These are phyloP conservation scores for Trichomycterus rosablanca DNA, from an alignment of 2,113 vertebrate genomes.

Conservation along the genomic window DNA sequence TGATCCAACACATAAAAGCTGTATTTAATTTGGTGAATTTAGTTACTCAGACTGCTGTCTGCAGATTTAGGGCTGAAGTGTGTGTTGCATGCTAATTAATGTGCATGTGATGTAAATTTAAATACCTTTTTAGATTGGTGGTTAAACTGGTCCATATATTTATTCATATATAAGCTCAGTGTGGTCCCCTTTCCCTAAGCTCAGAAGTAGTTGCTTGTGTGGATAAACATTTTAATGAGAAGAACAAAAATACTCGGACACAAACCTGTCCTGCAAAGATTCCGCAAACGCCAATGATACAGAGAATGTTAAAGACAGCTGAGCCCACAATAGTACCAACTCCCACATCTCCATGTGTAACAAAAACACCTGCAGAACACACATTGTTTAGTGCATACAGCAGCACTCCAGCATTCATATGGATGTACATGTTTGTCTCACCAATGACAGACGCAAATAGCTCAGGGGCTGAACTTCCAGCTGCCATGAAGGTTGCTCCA, in stretches of 20 bases:
- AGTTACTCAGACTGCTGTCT: no score
- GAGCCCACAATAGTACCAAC: conserved; percentile 87
- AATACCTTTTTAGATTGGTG: no score
- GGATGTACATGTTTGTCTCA: conserved; percentile 49
- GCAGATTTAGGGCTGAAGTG: no score
- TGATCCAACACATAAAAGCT: no score
- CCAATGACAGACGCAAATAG: conserved; percentile 85
- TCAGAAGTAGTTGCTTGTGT: no score
- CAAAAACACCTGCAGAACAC: conserved; percentile 75
- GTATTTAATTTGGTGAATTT: no score
- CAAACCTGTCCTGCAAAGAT: conserved; percentile 83
- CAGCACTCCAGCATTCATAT: not conserved
- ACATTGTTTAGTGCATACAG: not conserved
- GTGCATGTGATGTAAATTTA: no score
- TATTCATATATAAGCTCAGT: no score
- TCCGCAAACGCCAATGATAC: conserved; percentile 84
- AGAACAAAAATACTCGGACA: conserved; percentile 8
- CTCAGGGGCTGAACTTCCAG: conserved; percentile 85
- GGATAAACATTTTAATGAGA: no score
- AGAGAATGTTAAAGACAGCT: conserved; percentile 86
- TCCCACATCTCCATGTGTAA: conserved; percentile 85
- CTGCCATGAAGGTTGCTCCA: conserved; percentile 88
- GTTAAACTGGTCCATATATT: no score
- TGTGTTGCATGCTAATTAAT: no score
- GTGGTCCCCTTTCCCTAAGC: no score